Percentiles rank a stretch among this genome's conserved stretches.
Evolutionary conservation across 2,113 vertebrate genomes (phyloP).

Genomic region (Urocitellus parryii): DNA sequence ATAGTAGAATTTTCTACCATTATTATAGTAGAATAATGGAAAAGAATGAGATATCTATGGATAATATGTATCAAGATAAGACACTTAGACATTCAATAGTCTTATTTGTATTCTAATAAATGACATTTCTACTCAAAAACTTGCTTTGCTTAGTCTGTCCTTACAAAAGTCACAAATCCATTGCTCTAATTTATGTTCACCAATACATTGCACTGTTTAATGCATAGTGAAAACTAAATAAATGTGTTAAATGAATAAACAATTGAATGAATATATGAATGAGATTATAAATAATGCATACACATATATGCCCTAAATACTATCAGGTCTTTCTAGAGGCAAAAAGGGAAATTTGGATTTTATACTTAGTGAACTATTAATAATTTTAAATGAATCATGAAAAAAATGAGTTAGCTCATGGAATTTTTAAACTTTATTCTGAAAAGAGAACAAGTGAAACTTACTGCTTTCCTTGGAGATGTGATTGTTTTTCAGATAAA

Average conservation of each 20-base stretch:
- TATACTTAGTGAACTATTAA: constrained; percentile 13
- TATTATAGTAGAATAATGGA: neutral
- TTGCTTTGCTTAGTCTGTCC: neutral
- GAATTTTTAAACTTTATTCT: constrained; percentile 15
- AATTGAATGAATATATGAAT: neutral
- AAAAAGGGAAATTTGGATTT: neutral
- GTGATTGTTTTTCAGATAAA: constrained; percentile 1
- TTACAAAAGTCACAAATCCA: neutral
- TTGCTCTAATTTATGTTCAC: neutral
- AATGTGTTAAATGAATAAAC: neutral
- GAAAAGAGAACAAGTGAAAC: neutral
- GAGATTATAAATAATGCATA: neutral
- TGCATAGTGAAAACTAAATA: neutral
- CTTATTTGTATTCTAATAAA: neutral
- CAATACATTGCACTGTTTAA: neutral
- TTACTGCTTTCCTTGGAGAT: neutral
- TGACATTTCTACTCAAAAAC: neutral
- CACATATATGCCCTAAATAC: neutral
- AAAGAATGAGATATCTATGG: neutral
- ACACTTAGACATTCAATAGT: neutral
- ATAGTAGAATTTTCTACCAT: neutral
- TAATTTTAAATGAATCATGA: constrained; percentile 48
- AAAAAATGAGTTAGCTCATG: neutral
- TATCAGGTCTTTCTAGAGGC: neutral
- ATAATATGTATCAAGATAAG: neutral